A percentile compares a stretch with the other conserved stretches of the same genome.
These are phyloP conservation scores for Phallusia fumigata DNA, from an alignment of 23 tunicate genomes.

Conservation along the genomic window DNA sequence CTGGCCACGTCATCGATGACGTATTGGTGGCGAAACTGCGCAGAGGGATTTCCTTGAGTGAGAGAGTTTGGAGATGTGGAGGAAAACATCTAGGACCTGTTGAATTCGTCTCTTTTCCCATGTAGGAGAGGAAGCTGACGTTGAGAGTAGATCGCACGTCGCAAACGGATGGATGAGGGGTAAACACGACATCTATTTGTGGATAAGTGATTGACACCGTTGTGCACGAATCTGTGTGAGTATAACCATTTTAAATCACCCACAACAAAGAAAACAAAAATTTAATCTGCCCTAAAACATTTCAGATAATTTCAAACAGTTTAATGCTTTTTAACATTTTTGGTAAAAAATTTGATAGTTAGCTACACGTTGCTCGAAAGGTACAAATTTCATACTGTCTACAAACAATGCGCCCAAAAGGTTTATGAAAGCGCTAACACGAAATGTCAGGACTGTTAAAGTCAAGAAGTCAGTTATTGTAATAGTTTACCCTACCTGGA, in stretches of 20 bases:
- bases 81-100: neutral
- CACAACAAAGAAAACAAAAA: neutral
- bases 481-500: too few relatives aligned
- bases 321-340: too few relatives aligned
- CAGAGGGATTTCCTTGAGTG: neutral
- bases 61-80: neutral
- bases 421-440: too few relatives aligned
- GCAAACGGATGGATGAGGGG: neutral
- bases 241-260: too few relatives aligned
- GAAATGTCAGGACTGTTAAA: too few relatives aligned
- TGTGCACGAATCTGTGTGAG: neutral
- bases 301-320: too few relatives aligned
- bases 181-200: neutral
- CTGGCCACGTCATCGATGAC: conserved; percentile 1
- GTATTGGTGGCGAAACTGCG: neutral
- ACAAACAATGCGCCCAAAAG: too few relatives aligned
- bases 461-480: too few relatives aligned
- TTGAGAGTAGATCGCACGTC: neutral
- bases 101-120: neutral
- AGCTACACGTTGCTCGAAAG: too few relatives aligned
- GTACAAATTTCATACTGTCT: too few relatives aligned
- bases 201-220: neutral
- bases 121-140: neutral
- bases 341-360: too few relatives aligned
- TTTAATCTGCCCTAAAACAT: too few relatives aligned